Base-by-base conservation (phyloP, 2,113 vertebrate species). In the Corythaixoides concolor region DNA sequence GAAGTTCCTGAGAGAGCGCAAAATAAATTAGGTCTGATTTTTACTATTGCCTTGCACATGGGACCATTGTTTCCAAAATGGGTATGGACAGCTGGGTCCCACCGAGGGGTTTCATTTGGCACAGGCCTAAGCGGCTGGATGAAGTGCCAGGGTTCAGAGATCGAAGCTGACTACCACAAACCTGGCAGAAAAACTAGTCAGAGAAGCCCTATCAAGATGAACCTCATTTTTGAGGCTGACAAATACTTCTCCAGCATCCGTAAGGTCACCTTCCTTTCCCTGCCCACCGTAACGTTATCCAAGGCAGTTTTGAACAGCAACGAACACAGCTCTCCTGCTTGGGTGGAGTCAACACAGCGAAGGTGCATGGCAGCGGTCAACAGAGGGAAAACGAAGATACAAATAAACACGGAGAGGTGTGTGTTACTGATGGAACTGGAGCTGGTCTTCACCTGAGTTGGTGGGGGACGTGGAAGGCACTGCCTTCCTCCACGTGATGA, bases 1-100 rank as follows among this genome's bases (percentile, higher is more conserved):
- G 41, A 43, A 12, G 41, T 43, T 43, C 41, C 10, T 43, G 33
- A 14, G 12, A 9, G 30, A 55, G 52, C 59, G 47, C 12, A 35
- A 6, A 81, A 59, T 15, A 30, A 53, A 16, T 1, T 1, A 19
- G 9, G 23, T 12, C 27, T 32, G 47, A 8, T 39, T 74, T 39
- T 37, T 23, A 32, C 88, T 43, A 53, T 4, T 15, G 72, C 53
- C 49, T 64, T 23, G 53, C 17, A 9, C 24, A 11, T 33, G 17
- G 24, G 24, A 43, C 21, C 15, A 1, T 11, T 26, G 19, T 72
- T 70, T n/a, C 21, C 0, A 1, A 37, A 20, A 17, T 1, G 27
- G 55, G 27, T 43, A 28, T 32, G 5, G 2, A 43, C 5, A 47
- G 45, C 23, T 15, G 64, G 50, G 63, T 81, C 30, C 39, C 33